Base-by-base conservation (phyloP, 1,140 invertebrate species). In the Cyclargus thomasi region DNA sequence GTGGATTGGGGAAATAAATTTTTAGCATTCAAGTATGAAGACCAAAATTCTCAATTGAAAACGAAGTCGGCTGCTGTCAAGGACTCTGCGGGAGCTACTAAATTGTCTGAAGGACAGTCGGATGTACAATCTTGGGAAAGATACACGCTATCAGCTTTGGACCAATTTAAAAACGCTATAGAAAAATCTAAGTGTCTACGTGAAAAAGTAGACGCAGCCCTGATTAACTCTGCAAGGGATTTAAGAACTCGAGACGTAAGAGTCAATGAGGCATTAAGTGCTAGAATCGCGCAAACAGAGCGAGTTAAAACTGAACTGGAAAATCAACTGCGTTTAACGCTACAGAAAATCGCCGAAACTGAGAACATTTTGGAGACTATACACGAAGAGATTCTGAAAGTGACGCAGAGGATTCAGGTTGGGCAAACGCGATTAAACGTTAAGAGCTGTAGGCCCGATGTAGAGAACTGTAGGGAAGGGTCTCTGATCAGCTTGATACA, bases 1-100 rank as follows among this genome's bases (percentile, higher is more conserved):
- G 93, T 92, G 68, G 96, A 97, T 80, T 97, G 96, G 96, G 96
- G 95, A 70, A 95, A 97, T 80, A 97, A 97, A 90, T 93, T 93
- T 72, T 93, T 96, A 74, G 93, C 96, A 7, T 94, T 95, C 76
- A 93, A 95, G 75, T 94, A 96, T 22, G 96, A 97, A 70, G 90
- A 91, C 0, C 74, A 89, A 0, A 95, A 93, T 75, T 75, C 92
- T 14, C 89, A 92, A 5, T 77, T 95, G 29, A 92, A 93, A 63
- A 95, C 93, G 21, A 91, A 92, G 67, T 93, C 94, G 1, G 87
- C 84, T 1, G 91, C 92, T 1, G 91, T 95, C 3, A 88, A 95
- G 79, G 94, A 94, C 74, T 93, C 93, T 21, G 92, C 93, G n/a
- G 95, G 95, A n/a, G 92, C 94, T 0, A 93, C 95, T 0, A 92